phyloP scores from a whole-genome alignment of 2,888 invertebrate species.

The Cephus sareptanus region DNA sequence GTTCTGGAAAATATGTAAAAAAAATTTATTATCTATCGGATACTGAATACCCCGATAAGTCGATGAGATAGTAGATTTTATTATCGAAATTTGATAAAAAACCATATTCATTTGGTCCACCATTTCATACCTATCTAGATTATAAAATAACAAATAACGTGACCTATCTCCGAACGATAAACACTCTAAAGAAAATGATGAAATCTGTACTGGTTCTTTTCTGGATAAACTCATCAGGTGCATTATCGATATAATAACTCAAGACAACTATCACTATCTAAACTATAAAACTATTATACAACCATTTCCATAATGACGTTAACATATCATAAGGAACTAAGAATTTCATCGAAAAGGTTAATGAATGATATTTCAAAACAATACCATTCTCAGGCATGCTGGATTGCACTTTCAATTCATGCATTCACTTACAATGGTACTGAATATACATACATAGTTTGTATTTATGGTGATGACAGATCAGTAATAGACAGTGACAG shows the following conservation, averaged over 20 bases:
- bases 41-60: background rate
- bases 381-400: background rate
- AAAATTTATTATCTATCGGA: background rate
- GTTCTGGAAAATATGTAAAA: background rate
- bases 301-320: background rate
- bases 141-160: background rate
- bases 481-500: background rate
- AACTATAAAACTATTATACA: background rate
- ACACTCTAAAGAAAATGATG: background rate
- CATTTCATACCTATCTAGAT: background rate
- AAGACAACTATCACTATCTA: background rate
- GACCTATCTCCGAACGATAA: background rate
- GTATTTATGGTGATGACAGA: background rate
- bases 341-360: background rate
- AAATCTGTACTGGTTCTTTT: background rate
- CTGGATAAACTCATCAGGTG: background rate
- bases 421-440: background rate
- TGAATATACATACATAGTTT: background rate
- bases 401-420: background rate
- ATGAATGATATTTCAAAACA: background rate
- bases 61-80: background rate
- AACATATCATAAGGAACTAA: background rate
- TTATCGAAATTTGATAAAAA: background rate
- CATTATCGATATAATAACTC: background rate
- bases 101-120: background rate